Evolutionary conservation across 2,113 vertebrate species (phyloP), one percentile per base, ranked within the genome.

Genomic region (Ranitomeya imitator): DNA sequence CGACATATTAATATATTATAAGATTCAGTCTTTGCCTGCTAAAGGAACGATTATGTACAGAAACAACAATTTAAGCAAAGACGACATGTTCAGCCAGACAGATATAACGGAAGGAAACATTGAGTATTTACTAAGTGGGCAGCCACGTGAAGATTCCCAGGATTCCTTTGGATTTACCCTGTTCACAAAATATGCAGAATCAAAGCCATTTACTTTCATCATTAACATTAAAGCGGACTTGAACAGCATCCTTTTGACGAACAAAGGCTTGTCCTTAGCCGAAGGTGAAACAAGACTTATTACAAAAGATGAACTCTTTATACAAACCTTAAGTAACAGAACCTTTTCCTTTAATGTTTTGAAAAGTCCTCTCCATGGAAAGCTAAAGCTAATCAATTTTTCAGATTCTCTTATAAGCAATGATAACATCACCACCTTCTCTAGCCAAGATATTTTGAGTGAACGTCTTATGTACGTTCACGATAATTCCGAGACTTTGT

Each of bases 211-310:
- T 19, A 89, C 93, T 90, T 99, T 99, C 79, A 93, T 93, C 82
- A 92, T 98, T 85, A 93, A 92, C 16, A 95, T 99, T 65, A 97
- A 95, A 92, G 94, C 96, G 73, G 94, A 96, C 86, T 91, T 94
- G 59, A 94, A 93, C 79, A 93, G 78, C 0, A 88, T 97, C 87
- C 92, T 95, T 90, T 90, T 99, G 88, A 97, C 86, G 80, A 98
- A 97, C 81, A 93, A 85, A 79, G 96, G 96, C 15, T 93, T 99
- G 18, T 91, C 89, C 14, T 91, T 99, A 90, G 90, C 87, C 88
- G 97, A 99, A 92, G 97, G 97, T 65, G 97, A 97, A 92, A 96
- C 93, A 91, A 96, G 95, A 89, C 90, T 98, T 78, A 97, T 98
- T 86, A 97, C 95, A 7, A 95, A 93, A 91, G 91, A 91, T 0